A percentile compares a stretch with the other conserved stretches of the same genome.
phyloP scores from a whole-genome alignment of 2,797 vertebrate species.

The Australoheros facetus region DNA sequence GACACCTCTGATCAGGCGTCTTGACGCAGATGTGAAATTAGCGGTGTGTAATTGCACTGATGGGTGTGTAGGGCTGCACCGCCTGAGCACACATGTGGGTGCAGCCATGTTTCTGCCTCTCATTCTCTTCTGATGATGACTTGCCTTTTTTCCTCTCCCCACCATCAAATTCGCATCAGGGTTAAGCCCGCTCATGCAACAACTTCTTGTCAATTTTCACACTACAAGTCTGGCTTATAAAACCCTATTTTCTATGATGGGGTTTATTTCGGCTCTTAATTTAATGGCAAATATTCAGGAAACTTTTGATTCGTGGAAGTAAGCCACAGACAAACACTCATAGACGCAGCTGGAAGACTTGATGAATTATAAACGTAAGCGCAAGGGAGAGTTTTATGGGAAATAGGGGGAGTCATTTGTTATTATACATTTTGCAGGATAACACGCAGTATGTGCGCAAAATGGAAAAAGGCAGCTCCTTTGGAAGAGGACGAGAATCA shows the following conservation, averaged over 20 bases:
- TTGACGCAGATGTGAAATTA: slow-evolving; percentile 51
- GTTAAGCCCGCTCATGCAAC: background rate
- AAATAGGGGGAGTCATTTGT: background rate
- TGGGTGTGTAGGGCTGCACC: slow-evolving; percentile 61
- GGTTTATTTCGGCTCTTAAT: background rate
- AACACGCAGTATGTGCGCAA: background rate
- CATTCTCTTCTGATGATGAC: slow-evolving; percentile 72
- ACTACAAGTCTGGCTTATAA: background rate
- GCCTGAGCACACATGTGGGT: slow-evolving; percentile 59
- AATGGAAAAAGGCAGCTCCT: slow-evolving; percentile 1
- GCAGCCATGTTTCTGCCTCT: slow-evolving; percentile 76
- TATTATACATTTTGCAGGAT: background rate
- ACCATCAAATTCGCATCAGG: slow-evolving; percentile 36
- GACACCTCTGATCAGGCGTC: slow-evolving; percentile 10
- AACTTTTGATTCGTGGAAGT: slow-evolving; percentile 45
- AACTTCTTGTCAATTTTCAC: background rate
- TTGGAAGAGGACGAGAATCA: slow-evolving; percentile 5
- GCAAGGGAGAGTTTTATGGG: background rate
- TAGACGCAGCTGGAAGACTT: slow-evolving; percentile 16
- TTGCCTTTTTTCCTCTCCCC: slow-evolving; percentile 65
- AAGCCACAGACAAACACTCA: background rate
- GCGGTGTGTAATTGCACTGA: slow-evolving; percentile 60
- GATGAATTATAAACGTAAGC: slow-evolving; percentile 14
- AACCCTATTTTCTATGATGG: background rate
- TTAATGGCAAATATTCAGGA: slow-evolving; percentile 9